These are phyloP conservation scores for Melipona bicolor DNA, from an alignment of 2,888 invertebrate species.

Conservation along the genomic window DNA sequence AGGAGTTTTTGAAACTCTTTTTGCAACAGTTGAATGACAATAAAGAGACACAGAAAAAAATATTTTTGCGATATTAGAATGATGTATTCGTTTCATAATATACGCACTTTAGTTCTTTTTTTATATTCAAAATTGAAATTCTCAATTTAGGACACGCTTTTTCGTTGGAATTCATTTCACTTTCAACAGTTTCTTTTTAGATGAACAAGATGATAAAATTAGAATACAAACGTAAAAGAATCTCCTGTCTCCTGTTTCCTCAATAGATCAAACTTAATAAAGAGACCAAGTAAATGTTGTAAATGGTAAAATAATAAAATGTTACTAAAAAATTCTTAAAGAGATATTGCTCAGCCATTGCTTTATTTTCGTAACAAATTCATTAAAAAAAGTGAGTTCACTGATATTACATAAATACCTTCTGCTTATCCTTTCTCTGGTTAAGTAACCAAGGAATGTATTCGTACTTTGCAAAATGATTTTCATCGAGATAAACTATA, in stretches of 20 bases:
- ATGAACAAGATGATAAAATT: not conserved
- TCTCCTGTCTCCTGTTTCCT: not conserved
- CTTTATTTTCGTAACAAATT: not conserved
- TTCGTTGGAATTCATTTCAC: too few species aligned
- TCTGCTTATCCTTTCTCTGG: constrained; percentile 4
- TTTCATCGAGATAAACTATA: not conserved
- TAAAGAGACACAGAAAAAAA: not conserved
- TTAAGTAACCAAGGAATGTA: not conserved
- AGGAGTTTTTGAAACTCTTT: not conserved
- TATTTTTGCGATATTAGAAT: not conserved
- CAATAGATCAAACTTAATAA: too few species aligned
- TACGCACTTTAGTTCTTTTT: not conserved
- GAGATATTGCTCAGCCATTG: not conserved
- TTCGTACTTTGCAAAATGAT: not conserved
- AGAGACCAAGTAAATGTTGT: not conserved
- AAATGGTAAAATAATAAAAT: too few species aligned
- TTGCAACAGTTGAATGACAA: not conserved
- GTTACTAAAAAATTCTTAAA: not conserved
- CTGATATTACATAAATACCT: not conserved
- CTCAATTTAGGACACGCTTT: not conserved
- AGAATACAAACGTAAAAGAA: not conserved
- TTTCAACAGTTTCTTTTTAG: not conserved
- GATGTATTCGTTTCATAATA: too few species aligned
- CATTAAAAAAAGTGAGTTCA: not conserved
- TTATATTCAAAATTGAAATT: not conserved